A percentile compares a stretch with the other conserved stretches of the same genome.
Evolutionary conservation across 2,888 invertebrate genomes (phyloP).

Genomic region (Cartodere bifasciata): DNA sequence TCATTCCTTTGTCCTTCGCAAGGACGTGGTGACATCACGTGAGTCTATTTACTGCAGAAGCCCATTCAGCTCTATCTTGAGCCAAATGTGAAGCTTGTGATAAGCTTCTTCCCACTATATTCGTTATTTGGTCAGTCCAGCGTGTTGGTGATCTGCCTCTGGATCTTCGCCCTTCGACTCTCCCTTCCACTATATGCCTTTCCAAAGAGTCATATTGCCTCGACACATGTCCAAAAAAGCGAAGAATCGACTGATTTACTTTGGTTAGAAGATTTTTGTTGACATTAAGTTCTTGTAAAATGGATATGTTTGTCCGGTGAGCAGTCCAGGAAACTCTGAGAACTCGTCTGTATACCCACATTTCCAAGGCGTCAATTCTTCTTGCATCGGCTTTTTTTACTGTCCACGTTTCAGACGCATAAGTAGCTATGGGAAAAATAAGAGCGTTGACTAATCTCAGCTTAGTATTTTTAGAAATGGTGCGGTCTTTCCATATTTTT

Average conservation of each 20-base stretch:
- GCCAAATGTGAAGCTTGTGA: too few relatives aligned
- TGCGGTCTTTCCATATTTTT: constrained; percentile 2
- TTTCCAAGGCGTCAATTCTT: constrained; percentile 4
- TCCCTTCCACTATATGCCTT: constrained; percentile 2
- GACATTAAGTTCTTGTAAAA: constrained; percentile 3
- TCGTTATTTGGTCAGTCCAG: constrained; percentile 1
- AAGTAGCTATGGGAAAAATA: constrained; percentile 2
- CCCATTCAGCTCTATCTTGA: too few relatives aligned
- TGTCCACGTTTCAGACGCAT: constrained; percentile 4
- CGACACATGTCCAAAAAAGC: neutral
- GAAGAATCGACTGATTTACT: constrained; percentile 1
- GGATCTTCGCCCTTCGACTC: neutral
- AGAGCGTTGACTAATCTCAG: constrained; percentile 1
- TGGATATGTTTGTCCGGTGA: constrained; percentile 3
- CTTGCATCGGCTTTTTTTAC: constrained; percentile 1
- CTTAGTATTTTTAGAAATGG: constrained; percentile 2
- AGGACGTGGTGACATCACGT: too few relatives aligned
- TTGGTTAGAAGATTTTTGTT: neutral
- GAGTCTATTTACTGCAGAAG: too few relatives aligned
- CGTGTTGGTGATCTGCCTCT: neutral
- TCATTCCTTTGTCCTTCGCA: too few relatives aligned
- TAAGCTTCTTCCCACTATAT: too few relatives aligned
- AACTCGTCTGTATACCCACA: constrained; percentile 3
- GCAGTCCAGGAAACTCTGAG: constrained; percentile 2
- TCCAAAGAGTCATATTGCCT: constrained; percentile 1